Conservation (phyloP, 2,797 vertebrate species). For the Bufotes viridis region DNA sequence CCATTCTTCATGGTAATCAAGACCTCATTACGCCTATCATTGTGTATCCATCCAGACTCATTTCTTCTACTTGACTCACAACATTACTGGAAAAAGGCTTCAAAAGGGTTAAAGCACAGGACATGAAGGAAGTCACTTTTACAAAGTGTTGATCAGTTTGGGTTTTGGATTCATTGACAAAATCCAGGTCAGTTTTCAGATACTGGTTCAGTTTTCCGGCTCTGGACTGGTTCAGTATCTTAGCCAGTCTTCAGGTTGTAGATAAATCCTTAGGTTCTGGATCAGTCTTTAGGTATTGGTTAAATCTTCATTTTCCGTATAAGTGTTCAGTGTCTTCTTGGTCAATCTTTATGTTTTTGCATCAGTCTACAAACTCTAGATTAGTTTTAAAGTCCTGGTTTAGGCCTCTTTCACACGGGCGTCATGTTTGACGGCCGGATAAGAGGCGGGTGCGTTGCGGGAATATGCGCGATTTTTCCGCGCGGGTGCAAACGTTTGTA, state of each 20-base stretch:
- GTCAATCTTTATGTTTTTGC: too few relatives aligned
- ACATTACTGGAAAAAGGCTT: background rate
- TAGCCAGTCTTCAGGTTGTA: too few relatives aligned
- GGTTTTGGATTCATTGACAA: background rate
- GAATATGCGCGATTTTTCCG: too few relatives aligned
- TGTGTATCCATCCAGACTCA: background rate
- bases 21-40: slow-evolving; percentile 26
- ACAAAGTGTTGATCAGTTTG: background rate
- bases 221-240: background rate
- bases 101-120: background rate
- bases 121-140: background rate
- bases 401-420: too few relatives aligned
- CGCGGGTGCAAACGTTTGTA: too few relatives aligned
- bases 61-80: background rate
- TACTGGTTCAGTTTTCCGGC: background rate
- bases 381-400: background rate
- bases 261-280: too few relatives aligned
- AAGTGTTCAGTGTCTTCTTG: too few relatives aligned
- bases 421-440: too few relatives aligned
- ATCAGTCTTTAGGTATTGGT: too few relatives aligned
- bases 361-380: too few relatives aligned
- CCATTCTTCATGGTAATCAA: slow-evolving; percentile 50
- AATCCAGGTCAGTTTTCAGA: background rate
- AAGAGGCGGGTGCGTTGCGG: too few relatives aligned
- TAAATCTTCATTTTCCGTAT: too few relatives aligned